Evolutionary conservation across 1,140 invertebrate genomes (phyloP), one percentile per base, ranked within the genome.

Genomic region (Drosophila repletoides): DNA sequence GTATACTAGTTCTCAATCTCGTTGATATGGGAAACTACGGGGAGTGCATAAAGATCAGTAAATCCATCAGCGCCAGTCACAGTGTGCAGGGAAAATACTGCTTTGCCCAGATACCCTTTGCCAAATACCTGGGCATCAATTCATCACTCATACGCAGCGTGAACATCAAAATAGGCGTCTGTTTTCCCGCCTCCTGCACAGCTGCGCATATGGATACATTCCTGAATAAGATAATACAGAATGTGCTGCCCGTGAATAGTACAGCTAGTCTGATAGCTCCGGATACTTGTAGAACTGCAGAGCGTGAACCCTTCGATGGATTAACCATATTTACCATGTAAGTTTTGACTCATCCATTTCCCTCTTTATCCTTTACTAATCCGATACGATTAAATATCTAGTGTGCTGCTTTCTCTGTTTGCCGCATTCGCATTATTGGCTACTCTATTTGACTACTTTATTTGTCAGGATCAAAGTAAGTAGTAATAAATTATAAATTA

Each of bases 1-100:
- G 84, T 0, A 69, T 88, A 2, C 46, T 88, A 0, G 43, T 40
- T 17, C 58, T 75, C 0, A 72, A 86, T 9, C 4, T 68, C 1
- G 26, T 41, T 34, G 80, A 88, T 6, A 22, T 88, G 7, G 86
- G 86, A 0, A 70, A 88, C 26, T 88, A 56, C n/a, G 68, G 66
- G 2, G 63, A 88, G 55, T 88, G 86, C 61, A 21, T 88, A 1
- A 52, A 17, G 9, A 76, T 87, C 24, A 51, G 65, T 3, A 41
- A 76, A 17, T 12, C 43, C 4, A 7, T 61, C 1, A 15, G 5
- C 4, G 36, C 22, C n/a, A 60, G 36, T 5, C 52, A 46, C 3
- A 24, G 7, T 1, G 1, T 83, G 0, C 2, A 36, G 5, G 81
- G 81, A 0, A 70, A 87, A 17, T 87, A 87, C 46, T 87, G 81